Evolutionary conservation across 2,797 vertebrate species (phyloP).

Genomic region (Cossypha heuglini): DNA sequence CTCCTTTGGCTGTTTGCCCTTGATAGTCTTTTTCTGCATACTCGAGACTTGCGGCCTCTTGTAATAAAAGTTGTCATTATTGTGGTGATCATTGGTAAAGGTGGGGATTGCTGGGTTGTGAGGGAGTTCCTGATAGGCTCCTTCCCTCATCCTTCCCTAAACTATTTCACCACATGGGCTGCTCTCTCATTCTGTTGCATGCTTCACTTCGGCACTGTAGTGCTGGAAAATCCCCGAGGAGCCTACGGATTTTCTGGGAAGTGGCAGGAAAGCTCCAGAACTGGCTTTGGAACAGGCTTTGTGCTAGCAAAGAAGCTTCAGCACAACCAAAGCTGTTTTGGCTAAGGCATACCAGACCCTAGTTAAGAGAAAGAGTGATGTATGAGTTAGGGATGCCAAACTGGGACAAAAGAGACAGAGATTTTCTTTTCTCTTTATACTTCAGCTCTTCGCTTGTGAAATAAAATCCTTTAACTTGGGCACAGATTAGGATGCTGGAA

Average conservation of each 20-base stretch:
- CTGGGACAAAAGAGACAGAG: not conserved
- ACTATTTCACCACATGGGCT: accelerated
- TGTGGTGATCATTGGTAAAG: not conserved
- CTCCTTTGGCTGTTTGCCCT: not conserved
- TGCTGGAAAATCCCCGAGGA: not conserved
- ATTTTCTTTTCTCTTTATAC: not conserved
- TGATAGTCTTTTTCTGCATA: not conserved
- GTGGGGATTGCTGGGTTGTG: not conserved
- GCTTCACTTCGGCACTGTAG: not conserved
- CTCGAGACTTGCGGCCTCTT: not conserved
- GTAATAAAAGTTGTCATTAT: not conserved
- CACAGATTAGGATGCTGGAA: not conserved
- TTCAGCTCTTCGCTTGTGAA: not conserved
- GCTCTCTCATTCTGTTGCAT: not conserved
- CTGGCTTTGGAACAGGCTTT: not conserved
- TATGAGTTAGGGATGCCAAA: not conserved
- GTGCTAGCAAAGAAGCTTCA: not conserved
- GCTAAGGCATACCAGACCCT: not conserved
- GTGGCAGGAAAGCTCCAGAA: not conserved
- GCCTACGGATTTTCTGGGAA: not conserved
- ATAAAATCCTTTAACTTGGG: not conserved
- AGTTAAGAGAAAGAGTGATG: not conserved
- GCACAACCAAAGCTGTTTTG: not conserved
- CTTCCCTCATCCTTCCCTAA: not conserved
- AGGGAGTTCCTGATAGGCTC: not conserved